phyloP scores from a whole-genome alignment of 53 echinoderm and acorn worm species.

The Pentamera pediparva region DNA sequence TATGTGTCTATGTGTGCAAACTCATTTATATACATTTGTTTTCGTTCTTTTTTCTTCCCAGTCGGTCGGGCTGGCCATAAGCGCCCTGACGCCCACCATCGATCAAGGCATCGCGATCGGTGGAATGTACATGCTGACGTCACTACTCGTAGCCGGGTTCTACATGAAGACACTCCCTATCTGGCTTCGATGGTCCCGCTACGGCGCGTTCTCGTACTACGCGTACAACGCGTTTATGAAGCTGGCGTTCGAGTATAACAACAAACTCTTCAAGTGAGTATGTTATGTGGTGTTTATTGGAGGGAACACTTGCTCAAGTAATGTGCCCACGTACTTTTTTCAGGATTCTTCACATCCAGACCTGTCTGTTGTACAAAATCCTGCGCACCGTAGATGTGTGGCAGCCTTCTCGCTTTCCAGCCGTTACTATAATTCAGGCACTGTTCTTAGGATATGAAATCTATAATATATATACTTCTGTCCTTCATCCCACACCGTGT shows the following conservation, averaged over 20 bases:
- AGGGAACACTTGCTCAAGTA: no score
- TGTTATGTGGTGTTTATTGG: no score
- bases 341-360: no score
- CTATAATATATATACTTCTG: no score
- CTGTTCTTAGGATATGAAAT: no score
- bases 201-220: slow-evolving; percentile 62
- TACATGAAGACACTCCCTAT: slow-evolving; percentile 56
- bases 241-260: slow-evolving; percentile 20
- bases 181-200: slow-evolving; percentile 69
- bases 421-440: no score
- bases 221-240: slow-evolving; percentile 52
- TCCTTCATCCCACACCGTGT: no score
- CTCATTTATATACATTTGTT: not conserved
- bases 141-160: slow-evolving; percentile 76
- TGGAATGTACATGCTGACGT: slow-evolving; percentile 60
- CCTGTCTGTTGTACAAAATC: no score
- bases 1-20: no score
- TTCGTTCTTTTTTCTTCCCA: not conserved
- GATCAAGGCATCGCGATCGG: slow-evolving; percentile 59
- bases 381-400: no score
- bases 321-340: no score
- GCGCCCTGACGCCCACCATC: slow-evolving; percentile 49
- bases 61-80: slow-evolving; percentile 76
- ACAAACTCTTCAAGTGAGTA: slow-evolving; percentile 32
- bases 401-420: no score